Evolutionary conservation across 2,797 vertebrate genomes (phyloP).

Genomic region (Amblyraja radiata): DNA sequence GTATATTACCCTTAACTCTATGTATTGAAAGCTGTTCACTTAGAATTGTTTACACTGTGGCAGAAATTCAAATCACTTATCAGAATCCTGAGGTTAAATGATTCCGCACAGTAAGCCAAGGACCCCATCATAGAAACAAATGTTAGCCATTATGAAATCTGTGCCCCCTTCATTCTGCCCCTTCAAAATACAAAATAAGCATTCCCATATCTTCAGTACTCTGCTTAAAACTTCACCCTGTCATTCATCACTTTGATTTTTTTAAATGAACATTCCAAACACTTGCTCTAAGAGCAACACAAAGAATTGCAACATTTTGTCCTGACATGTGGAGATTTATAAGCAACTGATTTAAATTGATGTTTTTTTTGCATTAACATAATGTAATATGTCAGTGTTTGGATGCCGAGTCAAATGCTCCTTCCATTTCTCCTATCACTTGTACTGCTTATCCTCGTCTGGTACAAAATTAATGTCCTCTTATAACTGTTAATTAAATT

Average conservation of each 20-base stretch:
- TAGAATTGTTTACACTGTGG: not conserved
- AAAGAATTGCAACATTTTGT: not conserved
- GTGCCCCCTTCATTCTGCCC: not conserved
- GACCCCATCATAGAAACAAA: not conserved
- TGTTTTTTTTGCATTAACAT: not conserved
- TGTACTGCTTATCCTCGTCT: not conserved
- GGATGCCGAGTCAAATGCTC: no score
- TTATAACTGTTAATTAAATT: not conserved
- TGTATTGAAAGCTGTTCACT: not conserved
- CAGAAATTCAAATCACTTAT: slow-evolving; percentile 13
- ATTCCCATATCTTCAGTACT: not conserved
- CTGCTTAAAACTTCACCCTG: not conserved
- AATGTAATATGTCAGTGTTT: not conserved
- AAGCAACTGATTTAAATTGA: not conserved
- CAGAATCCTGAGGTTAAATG: not conserved
- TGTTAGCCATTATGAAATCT: not conserved
- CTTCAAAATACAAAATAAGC: not conserved
- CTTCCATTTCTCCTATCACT: slow-evolving; percentile 18
- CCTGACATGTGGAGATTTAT: not conserved
- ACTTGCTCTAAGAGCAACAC: not conserved
- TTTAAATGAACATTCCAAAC: not conserved
- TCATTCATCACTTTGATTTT: slow-evolving; percentile 3
- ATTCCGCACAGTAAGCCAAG: not conserved
- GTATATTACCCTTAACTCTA: not conserved
- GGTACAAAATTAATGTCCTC: not conserved